phyloP scores from a whole-genome alignment of 2,888 invertebrate species.

The Eurois occulta region DNA sequence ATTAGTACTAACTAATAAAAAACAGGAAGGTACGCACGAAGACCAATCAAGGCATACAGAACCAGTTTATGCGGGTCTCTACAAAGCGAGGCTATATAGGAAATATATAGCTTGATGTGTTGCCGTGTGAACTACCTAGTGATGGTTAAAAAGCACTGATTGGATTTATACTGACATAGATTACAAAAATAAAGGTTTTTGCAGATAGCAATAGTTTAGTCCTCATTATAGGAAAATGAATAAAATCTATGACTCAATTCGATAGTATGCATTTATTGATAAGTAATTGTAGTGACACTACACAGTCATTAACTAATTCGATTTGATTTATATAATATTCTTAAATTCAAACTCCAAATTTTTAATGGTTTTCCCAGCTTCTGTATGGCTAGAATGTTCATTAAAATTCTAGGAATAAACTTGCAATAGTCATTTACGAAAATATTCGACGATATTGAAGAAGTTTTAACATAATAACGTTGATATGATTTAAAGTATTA shows the following conservation, averaged over 20 bases:
- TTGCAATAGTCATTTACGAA: not conserved
- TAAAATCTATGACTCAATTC: not conserved
- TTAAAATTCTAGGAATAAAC: not conserved
- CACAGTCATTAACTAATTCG: constrained; percentile 1
- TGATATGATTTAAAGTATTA: not conserved
- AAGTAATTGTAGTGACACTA: not conserved
- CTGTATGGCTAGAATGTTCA: not conserved
- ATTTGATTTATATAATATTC: constrained; percentile 11
- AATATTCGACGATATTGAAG: not conserved
- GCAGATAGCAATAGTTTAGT: not conserved
- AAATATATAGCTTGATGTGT: no score
- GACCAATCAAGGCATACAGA: no score
- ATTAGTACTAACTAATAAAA: not conserved
- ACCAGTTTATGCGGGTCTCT: no score
- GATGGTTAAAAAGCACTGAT: not conserved
- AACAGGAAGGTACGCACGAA: not conserved
- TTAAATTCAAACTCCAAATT: not conserved
- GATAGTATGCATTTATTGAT: constrained; percentile 10
- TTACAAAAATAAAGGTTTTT: not conserved
- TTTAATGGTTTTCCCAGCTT: not conserved
- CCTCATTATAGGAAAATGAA: not conserved
- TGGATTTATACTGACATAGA: not conserved
- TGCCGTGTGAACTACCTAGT: no score
- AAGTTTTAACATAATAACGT: not conserved
- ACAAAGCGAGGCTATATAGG: no score